phyloP scores from a whole-genome alignment of 1,140 invertebrate species.

The Holcopasites calliopsidis region DNA sequence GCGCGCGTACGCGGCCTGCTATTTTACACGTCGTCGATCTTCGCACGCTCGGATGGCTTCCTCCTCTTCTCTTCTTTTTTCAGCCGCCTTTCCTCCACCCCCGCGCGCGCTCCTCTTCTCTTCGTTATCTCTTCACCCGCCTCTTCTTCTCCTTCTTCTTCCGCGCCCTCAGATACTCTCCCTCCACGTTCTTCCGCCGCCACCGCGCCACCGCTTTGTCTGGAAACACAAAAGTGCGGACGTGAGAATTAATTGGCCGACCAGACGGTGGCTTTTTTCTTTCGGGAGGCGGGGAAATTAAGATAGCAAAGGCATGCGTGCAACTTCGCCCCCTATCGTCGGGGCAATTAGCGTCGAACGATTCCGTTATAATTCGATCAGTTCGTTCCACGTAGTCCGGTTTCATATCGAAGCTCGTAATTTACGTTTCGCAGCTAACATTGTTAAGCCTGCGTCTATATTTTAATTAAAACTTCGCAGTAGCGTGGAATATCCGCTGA shows the following conservation, averaged over 20 bases:
- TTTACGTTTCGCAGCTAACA: no score
- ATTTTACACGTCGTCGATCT: constrained; percentile 25
- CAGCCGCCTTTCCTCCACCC: not conserved
- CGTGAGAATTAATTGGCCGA: constrained; percentile 59
- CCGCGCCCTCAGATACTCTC: constrained; percentile 55
- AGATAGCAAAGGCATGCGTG: no score
- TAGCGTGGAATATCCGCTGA: no score
- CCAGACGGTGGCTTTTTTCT: constrained; percentile 29
- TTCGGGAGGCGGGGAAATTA: no score
- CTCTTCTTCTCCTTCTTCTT: constrained; percentile 30
- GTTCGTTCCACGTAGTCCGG: no score
- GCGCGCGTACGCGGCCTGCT: constrained; percentile 6
- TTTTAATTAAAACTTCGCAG: no score
- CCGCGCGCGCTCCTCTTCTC: not conserved
- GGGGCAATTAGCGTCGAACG: no score
- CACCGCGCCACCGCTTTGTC: constrained; percentile 67
- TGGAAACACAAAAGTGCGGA: constrained; percentile 61
- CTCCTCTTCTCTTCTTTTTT: not conserved
- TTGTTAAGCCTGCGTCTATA: no score
- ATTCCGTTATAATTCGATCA: no score
- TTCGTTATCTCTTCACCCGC: not conserved
- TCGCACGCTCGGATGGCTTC: constrained; percentile 14
- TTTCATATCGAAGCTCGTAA: no score
- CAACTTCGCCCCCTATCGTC: no score
- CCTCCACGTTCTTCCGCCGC: constrained; percentile 55